Evolutionary conservation across 2,888 invertebrate genomes (phyloP), one percentile per base, ranked within the genome.

Genomic region (Apamea anceps): DNA sequence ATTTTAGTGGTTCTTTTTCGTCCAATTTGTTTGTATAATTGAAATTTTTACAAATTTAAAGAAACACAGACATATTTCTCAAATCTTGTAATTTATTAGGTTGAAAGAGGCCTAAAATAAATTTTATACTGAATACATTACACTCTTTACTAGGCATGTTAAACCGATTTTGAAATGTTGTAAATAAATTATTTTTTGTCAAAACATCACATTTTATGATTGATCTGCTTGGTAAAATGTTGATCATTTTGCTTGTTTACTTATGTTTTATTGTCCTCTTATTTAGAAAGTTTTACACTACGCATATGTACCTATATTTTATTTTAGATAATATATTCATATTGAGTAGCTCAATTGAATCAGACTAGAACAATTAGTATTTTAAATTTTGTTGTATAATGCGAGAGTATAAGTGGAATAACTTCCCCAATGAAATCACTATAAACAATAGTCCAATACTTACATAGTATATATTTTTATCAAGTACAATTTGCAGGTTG

Each of bases 401-500:
- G 77, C 80, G 86, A 89, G 81, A 87, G 76, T 87, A 82, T 78
- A 80, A 75, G 75, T 57, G 79, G 63, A 75, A 28, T 80, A 80
- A 72, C 93, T 94, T 95, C 93, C 93, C 93, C 91, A 84, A 91
- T 89, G 85, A 91, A 90, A 91, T 91, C 88, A 89, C 82, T 85
- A 84, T 90, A 88, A 86, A 84, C 90, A 88, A 85, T 86, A 86
- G 88, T 88, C 85, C 88, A 87, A 86, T 87, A 86, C 70, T 87
- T 80, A 81, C 81, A 87, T 88, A 90, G 90, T 87, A 86, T 90
- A 91, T 92, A 88, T 89, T 92, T 92, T 92, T 81, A 89, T 92
- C 92, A 96, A 96, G 96, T 96, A 96, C 96, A 96, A 96, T 94
- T 93, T 93, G 92, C 93, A 92, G 93, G 91, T 94, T 93, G 92